Base-by-base conservation (phyloP, 1,140 invertebrate species). In the Ceratoteleas bidentatus region DNA sequence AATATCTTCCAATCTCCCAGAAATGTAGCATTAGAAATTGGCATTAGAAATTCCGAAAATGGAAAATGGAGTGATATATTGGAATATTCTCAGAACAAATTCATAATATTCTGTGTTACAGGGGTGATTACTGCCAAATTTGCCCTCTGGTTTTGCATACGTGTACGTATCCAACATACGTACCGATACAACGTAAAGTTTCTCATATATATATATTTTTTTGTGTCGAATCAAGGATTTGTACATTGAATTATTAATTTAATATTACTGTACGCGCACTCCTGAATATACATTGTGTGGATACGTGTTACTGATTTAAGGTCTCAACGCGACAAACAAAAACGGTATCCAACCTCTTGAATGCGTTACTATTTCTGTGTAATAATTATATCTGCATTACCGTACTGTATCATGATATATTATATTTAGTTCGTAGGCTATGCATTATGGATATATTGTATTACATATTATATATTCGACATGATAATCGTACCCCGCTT, bases 351-450 rank as follows among this genome's bases (percentile, higher is more conserved):
- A 76, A 61, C 49, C 73, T 76, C 73, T 82, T 77, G 68, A 76
- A 68, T 82, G 65, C 62, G 80, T 83, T 83, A 87, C 86, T 88
- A 88, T 87, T 86, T 88, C 86, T 87, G 87, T 88, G 73, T 85
- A 85, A 84, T 78, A 69, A 85, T 72, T 81, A 81, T 84, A 78
- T 62, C 70, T 75, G 81, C 64, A 84, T 83, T 89, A 88, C 75
- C 85, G 86, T 87, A 89, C 84, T 85, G 87, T 87, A 88, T 86
- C 87, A 90, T 86, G 90, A 24, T 24, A 2, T 89, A 90, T 90
- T 90, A 90, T 89, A 90, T 90, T 90, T 90, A 90, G 90, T 91
- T 88, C 45, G 82, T 91, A 91, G 88, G 85, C 86, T 88, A 90
- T 69, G 77, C 65, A 83, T 83, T 62, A 78, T 60, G 68, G 64